A percentile compares a stretch with the other conserved stretches of the same genome.
These are phyloP conservation scores for Trissolcus brochymenae DNA, from an alignment of 2,888 invertebrate species.

Conservation along the genomic window DNA sequence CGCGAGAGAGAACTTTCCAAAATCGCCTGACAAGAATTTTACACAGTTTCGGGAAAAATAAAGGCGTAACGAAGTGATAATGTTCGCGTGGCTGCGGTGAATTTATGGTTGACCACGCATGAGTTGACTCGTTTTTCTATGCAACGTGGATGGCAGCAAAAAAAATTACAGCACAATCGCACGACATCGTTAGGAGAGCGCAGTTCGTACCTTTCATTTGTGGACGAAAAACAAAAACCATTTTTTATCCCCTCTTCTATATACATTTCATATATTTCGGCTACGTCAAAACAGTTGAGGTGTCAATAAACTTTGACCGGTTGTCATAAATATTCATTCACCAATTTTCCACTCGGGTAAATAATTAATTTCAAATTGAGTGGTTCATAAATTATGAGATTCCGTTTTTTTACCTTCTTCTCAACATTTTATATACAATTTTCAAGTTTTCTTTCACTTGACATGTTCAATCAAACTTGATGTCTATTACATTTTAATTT, in stretches of 20 bases:
- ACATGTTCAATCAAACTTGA: neutral
- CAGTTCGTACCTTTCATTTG: constrained; percentile 28
- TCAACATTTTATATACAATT: neutral
- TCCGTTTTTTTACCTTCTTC: neutral
- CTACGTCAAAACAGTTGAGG: neutral
- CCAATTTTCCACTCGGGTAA: neutral
- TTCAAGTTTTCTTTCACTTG: neutral
- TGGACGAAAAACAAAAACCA: constrained; percentile 14
- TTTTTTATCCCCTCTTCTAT: neutral
- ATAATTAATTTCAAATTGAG: neutral
- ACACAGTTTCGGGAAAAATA: constrained; percentile 43
- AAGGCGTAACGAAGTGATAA: constrained; percentile 70
- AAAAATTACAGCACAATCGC: constrained; percentile 49
- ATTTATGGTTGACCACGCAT: constrained; percentile 72
- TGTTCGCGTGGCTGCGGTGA: constrained; percentile 62
- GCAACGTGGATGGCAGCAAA: constrained; percentile 44
- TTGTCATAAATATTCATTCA: constrained; percentile 1
- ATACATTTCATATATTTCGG: constrained; percentile 14
- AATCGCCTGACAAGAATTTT: constrained; percentile 28
- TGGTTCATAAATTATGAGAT: neutral
- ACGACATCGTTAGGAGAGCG: constrained; percentile 48
- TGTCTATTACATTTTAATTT: neutral
- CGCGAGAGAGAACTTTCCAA: constrained; percentile 23
- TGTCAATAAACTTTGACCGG: neutral
- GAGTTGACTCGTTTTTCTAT: constrained; percentile 68